Evolutionary conservation across 2,888 invertebrate genomes (phyloP).

Genomic region (Lypha dubia): DNA sequence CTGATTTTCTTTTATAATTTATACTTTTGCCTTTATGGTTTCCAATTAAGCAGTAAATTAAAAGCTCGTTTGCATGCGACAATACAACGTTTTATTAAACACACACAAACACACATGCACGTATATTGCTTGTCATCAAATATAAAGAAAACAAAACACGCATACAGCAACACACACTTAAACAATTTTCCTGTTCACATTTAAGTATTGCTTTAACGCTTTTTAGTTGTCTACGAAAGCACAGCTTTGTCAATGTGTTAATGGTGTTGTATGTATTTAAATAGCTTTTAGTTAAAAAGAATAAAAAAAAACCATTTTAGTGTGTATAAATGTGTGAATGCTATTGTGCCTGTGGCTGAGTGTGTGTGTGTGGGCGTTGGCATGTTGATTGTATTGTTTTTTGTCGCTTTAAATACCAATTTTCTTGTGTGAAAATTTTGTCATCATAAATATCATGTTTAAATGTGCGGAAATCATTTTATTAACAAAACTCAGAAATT

Average conservation of each 20-base stretch:
- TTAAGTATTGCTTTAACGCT: constrained; percentile 55
- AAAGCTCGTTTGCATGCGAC: constrained; percentile 69
- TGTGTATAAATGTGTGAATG: neutral
- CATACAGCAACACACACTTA: neutral
- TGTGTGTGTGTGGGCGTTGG: neutral
- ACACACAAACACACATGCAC: neutral
- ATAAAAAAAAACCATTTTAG: neutral
- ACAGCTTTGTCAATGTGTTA: constrained; percentile 30
- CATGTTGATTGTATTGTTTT: constrained; percentile 33
- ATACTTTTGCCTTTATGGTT: constrained; percentile 65
- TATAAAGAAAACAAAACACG: neutral
- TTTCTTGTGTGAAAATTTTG: constrained; percentile 36
- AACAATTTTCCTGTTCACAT: constrained; percentile 3
- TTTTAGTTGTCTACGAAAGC: constrained; percentile 14
- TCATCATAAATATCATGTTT: constrained; percentile 64
- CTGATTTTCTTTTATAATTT: constrained; percentile 27
- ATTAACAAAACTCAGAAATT: constrained; percentile 55
- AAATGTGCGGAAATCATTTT: constrained; percentile 60
- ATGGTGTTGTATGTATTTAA: constrained; percentile 34
- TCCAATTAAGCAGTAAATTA: constrained; percentile 71
- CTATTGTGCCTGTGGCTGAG: neutral
- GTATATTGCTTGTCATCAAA: neutral
- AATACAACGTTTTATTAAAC: constrained; percentile 29
- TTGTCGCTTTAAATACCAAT: neutral
- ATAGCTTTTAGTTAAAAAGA: constrained; percentile 15